phyloP scores from a whole-genome alignment of 2,797 vertebrate genomes.

The Myripristis jacobus region DNA sequence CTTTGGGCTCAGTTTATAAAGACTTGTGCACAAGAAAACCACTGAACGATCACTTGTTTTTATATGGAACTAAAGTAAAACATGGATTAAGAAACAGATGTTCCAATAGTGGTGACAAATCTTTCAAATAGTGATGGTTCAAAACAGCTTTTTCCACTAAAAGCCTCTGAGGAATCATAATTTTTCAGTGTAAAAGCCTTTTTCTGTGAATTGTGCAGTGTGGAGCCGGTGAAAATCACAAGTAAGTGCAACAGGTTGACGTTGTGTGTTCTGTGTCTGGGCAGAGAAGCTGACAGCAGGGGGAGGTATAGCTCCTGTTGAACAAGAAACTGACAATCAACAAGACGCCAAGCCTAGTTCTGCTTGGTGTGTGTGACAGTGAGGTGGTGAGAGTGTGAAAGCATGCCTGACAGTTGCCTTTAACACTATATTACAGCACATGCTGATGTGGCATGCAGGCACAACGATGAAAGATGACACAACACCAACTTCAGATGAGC shows the following conservation, averaged over 20 bases:
- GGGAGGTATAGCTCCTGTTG: conserved; percentile 55
- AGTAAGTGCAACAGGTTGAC: not conserved
- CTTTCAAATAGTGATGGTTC: not conserved
- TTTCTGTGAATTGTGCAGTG: not conserved
- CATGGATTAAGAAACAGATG: too few relatives aligned
- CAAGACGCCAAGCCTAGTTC: not conserved
- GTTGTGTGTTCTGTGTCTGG: not conserved
- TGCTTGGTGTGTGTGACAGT: not conserved
- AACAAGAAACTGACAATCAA: not conserved
- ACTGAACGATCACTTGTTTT: too few relatives aligned
- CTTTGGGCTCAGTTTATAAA: too few relatives aligned
- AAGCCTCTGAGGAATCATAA: not conserved
- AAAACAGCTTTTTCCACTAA: not conserved
- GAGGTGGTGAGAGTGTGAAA: not conserved
- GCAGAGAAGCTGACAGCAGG: conserved; percentile 55
- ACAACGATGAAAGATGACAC: too few relatives aligned
- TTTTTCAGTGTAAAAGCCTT: too few relatives aligned
- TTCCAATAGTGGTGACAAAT: too few relatives aligned
- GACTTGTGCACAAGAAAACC: too few relatives aligned
- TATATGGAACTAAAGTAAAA: too few relatives aligned
- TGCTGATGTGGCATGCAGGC: too few relatives aligned
- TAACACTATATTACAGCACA: not conserved
- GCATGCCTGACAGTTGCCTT: not conserved
- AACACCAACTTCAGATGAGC: too few relatives aligned
- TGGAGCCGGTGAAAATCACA: not conserved